These are phyloP conservation scores for Brienomyrus brachyistius DNA, from an alignment of 2,113 vertebrate genomes.

Conservation along the genomic window DNA sequence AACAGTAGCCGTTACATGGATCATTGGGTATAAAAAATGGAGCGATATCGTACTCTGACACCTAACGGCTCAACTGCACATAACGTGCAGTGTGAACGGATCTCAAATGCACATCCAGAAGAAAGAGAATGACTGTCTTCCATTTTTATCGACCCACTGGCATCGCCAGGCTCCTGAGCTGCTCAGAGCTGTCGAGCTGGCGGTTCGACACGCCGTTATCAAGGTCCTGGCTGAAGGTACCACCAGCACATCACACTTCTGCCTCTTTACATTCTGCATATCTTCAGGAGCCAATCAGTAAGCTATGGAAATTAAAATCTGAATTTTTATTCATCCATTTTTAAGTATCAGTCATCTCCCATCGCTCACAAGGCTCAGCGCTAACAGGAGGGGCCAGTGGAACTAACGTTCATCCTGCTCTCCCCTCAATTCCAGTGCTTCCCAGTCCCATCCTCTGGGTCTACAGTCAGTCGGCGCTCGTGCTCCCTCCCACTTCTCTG, in stretches of 20 bases:
- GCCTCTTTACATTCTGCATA: background rate
- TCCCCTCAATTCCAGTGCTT: background rate
- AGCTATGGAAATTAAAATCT: background rate
- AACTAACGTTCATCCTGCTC: background rate
- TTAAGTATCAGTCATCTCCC: background rate
- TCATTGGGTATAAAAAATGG: background rate
- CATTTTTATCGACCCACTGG: background rate
- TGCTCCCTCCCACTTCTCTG: no score
- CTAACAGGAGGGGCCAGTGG: background rate
- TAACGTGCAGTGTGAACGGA: background rate
- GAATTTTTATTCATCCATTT: background rate
- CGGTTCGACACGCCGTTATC: background rate
- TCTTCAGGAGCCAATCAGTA: background rate
- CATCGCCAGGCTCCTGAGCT: background rate
- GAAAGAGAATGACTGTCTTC: background rate
- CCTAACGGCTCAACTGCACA: background rate
- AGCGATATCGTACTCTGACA: background rate
- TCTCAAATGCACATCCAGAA: background rate
- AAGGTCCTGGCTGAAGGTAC: background rate
- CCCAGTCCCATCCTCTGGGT: background rate
- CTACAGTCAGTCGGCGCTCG: no score
- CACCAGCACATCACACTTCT: background rate
- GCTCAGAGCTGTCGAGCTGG: background rate
- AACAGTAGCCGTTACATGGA: background rate
- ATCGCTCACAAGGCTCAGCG: slow-evolving; percentile 42